Conservation (phyloP, 92 coral and sea anemone species). For the Porites rus region DNA sequence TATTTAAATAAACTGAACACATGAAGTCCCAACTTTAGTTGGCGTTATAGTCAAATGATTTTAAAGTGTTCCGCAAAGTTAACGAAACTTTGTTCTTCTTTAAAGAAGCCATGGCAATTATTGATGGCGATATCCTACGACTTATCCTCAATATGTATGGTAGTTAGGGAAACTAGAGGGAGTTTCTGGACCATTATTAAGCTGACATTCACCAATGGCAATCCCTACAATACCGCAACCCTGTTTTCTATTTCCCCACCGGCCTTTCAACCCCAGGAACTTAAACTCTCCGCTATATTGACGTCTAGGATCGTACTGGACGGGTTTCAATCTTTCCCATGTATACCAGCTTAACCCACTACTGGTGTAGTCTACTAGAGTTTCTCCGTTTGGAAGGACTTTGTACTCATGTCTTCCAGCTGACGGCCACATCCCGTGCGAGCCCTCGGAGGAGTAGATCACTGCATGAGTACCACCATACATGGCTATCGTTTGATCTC, state of each 20-base stretch:
- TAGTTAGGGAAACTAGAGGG: not conserved
- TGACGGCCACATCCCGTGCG: slow-evolving; percentile 24
- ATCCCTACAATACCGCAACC: not conserved
- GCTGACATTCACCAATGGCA: not conserved
- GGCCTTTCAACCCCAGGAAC: slow-evolving; percentile 3
- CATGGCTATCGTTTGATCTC: slow-evolving; percentile 5
- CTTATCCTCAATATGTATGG: no score
- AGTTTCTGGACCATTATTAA: not conserved
- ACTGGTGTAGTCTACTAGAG: not conserved
- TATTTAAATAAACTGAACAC: no score
- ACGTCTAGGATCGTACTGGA: slow-evolving; percentile 3
- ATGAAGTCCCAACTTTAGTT: no score
- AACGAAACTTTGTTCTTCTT: no score
- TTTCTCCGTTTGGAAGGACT: not conserved
- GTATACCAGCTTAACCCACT: slow-evolving; percentile 1
- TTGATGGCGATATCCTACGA: no score
- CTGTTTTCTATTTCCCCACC: not conserved
- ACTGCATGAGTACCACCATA: slow-evolving; percentile 23
- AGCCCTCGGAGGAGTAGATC: slow-evolving; percentile 7
- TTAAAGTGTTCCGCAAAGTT: no score
- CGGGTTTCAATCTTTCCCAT: not conserved
- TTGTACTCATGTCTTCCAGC: slow-evolving; percentile 1
- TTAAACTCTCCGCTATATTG: slow-evolving; percentile 14
- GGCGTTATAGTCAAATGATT: no score
- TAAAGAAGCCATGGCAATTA: no score